Conservation (phyloP, 2,888 invertebrate genomes). For the Drosophila fulvimacula region DNA sequence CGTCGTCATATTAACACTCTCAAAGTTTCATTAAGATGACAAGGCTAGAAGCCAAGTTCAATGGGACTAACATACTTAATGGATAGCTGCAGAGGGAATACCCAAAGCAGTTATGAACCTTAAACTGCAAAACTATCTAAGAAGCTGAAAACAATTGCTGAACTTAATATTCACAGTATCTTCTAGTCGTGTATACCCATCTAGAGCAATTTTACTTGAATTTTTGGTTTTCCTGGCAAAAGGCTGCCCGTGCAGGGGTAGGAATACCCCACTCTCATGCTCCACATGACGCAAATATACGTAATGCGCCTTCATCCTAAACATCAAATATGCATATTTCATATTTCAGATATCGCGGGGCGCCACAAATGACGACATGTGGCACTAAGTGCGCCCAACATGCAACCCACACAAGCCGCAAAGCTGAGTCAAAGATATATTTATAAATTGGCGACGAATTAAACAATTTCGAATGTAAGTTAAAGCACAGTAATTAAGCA, state of each 20-base stretch:
- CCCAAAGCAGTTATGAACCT: too few species aligned
- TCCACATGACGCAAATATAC: neutral
- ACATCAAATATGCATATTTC: constrained; percentile 74
- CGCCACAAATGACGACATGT: constrained; percentile 42
- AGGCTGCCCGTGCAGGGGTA: neutral
- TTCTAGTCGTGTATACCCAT: neutral
- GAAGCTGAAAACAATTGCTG: too few species aligned
- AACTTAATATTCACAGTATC: neutral
- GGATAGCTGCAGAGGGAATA: too few species aligned
- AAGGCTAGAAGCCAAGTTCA: neutral
- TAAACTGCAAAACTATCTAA: too few species aligned
- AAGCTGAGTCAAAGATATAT: neutral
- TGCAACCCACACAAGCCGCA: neutral
- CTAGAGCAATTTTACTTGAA: neutral
- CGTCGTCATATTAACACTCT: neutral
- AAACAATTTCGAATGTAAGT: constrained; percentile 2
- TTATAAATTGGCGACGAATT: neutral
- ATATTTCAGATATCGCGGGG: constrained; percentile 44
- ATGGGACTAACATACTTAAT: neutral
- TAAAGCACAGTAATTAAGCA: constrained; percentile 11
- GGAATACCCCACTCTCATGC: neutral
- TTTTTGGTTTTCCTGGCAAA: constrained; percentile 32
- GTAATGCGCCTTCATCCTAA: constrained; percentile 37
- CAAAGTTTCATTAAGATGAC: neutral
- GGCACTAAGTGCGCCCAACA: constrained; percentile 32